These are phyloP conservation scores for Rhopalosiphum maidis DNA, from an alignment of 1,140 invertebrate species.

Conservation along the genomic window DNA sequence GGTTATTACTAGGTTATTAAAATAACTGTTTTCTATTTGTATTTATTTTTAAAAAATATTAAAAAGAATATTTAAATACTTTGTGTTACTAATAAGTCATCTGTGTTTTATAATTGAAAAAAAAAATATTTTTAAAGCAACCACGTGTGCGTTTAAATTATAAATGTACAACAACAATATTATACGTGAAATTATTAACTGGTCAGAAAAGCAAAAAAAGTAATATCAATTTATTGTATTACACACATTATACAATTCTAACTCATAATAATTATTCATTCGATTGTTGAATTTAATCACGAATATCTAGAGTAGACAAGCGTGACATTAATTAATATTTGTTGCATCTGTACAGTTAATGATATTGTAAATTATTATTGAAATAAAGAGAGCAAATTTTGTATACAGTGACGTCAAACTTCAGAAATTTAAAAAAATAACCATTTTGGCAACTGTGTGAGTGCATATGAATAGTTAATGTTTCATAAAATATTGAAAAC, in stretches of 20 bases:
- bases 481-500: background rate
- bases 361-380: background rate
- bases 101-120: too few species aligned
- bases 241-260: too few species aligned
- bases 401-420: background rate
- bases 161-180: background rate
- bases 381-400: background rate
- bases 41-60: background rate
- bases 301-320: background rate
- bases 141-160: background rate
- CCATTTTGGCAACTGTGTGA: background rate
- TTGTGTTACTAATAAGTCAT: too few species aligned
- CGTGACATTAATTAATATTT: background rate
- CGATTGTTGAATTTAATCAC: background rate
- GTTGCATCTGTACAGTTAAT: background rate
- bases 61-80: too few species aligned
- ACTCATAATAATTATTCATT: background rate
- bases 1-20: background rate
- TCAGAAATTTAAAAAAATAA: background rate
- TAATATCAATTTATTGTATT: too few species aligned
- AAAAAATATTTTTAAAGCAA: background rate
- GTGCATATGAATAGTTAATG: background rate
- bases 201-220: background rate
- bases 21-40: background rate
- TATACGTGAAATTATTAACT: background rate